Conservation (phyloP, 2,113 vertebrate genomes). For the Talpa occidentalis region DNA sequence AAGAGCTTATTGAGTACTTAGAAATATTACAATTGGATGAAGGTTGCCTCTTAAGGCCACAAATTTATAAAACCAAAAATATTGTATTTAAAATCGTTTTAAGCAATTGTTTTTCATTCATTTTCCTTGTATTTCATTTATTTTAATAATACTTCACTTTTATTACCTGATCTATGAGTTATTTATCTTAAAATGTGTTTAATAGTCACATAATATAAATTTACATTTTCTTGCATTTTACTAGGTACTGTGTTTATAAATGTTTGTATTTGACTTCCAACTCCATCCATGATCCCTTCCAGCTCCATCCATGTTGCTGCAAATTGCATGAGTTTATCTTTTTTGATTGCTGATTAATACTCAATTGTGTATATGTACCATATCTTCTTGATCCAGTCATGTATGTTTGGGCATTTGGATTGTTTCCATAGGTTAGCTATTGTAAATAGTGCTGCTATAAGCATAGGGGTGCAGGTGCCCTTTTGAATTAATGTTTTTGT, state of each 20-base stretch:
- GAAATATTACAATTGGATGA: not conserved
- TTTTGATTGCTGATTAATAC: no score
- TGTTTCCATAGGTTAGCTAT: no score
- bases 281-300: no score
- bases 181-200: not conserved
- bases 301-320: no score
- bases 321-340: no score
- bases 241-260: not conserved
- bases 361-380: no score
- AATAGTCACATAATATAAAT: not conserved
- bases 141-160: not conserved
- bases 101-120: not conserved
- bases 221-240: not conserved
- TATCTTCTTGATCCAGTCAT: no score
- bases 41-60: not conserved
- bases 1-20: not conserved
- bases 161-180: not conserved
- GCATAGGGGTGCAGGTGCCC: no score
- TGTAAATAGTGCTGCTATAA: no score
- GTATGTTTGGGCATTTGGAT: no score
- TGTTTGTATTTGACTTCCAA: not conserved
- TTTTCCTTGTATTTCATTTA: not conserved
- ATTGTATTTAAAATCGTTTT: slow-evolving; percentile 1
- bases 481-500: no score
- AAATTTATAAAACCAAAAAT: not conserved